Base-by-base conservation (phyloP, 1,140 invertebrate genomes). In the Pogonognathellus flavescens region DNA sequence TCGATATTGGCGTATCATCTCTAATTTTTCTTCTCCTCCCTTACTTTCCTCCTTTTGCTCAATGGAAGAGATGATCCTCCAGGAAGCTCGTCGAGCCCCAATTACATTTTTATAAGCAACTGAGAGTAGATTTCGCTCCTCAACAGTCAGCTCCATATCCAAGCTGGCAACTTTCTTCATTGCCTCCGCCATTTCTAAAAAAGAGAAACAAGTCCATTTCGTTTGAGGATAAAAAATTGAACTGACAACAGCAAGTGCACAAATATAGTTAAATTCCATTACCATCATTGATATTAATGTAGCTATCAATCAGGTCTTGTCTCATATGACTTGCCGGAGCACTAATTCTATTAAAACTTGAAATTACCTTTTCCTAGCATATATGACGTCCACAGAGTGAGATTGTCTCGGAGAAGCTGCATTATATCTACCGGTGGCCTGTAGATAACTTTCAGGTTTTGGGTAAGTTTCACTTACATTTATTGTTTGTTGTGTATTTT, bases 51-150 rank as follows among this genome's bases (percentile, higher is more conserved):
- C 96, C 93, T 98, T 97, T 93, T 98, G 97, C 94, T 99, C 98
- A 91, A 99, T 99, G 90, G 96, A 98, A 89, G 97, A 99, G 91
- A 99, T 99, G 90, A 99, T 98, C 90, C 98, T 94, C 98, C 98
- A 99, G 90, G 97, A 99, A 94, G 98, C 93, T 90, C 98, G 94
- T 90, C 98, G 94, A 89, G 98, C 98, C 88, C 98, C 98, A 87
- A 99, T 98, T 83, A 99, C 97, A 93, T 99, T 99, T 94, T 94
- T 94, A 91, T 99, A 99, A 93, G 99, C 99, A 88, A 98, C 98
- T 83, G 97, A 99, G 89, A 99, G 94, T 85, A 99, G 94, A 93
- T 99, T 99, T 90, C 98, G 93, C 92, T 99, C 98, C 91, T 99
- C 98, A 92, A 99, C 99, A 91, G 95, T 96, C 90, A 99, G 93